These are phyloP conservation scores for Bimastos eiseni DNA, from an alignment of 2,888 invertebrate genomes.

Conservation along the genomic window DNA sequence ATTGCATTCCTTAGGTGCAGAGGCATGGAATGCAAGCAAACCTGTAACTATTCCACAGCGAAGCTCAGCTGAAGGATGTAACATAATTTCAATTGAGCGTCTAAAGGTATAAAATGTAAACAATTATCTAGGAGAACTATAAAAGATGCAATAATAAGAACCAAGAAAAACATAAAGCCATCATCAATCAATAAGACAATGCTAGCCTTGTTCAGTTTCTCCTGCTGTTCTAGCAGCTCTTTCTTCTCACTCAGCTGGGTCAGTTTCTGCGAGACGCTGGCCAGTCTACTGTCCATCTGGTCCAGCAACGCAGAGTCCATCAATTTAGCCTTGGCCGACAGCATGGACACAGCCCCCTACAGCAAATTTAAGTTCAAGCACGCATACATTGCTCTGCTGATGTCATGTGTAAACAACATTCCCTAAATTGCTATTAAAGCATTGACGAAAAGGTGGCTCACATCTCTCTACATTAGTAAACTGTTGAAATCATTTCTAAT, in stretches of 20 bases:
- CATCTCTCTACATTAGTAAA: too few species aligned
- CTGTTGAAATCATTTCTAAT: too few species aligned
- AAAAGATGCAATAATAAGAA: too few species aligned
- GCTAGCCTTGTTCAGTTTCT: conserved; percentile 64
- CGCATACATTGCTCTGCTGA: background rate
- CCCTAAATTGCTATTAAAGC: background rate
- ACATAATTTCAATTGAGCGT: too few species aligned
- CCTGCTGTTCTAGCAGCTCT: conserved; percentile 65
- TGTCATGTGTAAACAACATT: background rate
- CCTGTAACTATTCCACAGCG: too few species aligned
- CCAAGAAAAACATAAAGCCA: too few species aligned
- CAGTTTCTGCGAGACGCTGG: conserved; percentile 76
- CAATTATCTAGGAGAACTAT: too few species aligned
- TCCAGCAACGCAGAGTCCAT: conserved; percentile 82
- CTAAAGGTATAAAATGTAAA: too few species aligned
- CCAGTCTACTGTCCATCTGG: conserved; percentile 78
- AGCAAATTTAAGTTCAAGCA: background rate
- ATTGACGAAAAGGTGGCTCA: too few species aligned
- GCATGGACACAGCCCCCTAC: conserved; percentile 75
- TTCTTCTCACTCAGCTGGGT: conserved; percentile 71
- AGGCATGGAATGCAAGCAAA: too few species aligned
- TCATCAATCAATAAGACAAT: background rate
- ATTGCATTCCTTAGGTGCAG: too few species aligned
- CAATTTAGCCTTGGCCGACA: conserved; percentile 78
- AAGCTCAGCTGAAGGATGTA: too few species aligned